Conservation (phyloP, 2,113 vertebrate genomes). For the Petaurus breviceps region DNA sequence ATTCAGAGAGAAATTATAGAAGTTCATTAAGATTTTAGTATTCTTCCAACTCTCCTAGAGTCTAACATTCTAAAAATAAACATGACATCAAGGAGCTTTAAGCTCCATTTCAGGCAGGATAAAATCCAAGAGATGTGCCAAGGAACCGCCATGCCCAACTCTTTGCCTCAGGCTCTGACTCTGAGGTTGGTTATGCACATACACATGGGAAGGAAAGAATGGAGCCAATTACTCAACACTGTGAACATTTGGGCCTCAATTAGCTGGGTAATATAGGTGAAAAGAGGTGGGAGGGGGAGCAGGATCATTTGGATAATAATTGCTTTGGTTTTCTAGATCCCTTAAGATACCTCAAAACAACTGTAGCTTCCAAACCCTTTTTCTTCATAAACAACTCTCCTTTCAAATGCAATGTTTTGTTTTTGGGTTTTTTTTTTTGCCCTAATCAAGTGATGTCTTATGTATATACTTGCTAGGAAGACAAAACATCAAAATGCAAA, state of each 20-base stretch:
- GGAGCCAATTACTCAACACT: background rate
- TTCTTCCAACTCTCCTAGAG: background rate
- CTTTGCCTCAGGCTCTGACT: background rate
- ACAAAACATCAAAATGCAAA: background rate
- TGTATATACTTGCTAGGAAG: background rate
- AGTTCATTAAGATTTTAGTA: background rate
- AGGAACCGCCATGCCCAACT: background rate
- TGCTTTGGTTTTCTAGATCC: background rate
- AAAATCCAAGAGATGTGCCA: background rate
- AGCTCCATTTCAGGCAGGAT: background rate
- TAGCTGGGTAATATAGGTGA: background rate
- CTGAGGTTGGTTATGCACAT: background rate
- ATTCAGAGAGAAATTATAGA: background rate
- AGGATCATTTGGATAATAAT: background rate
- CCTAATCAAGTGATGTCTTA: background rate
- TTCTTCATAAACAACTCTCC: background rate
- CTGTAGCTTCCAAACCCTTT: background rate
- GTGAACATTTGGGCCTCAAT: background rate
- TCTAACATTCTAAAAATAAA: background rate
- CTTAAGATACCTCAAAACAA: background rate
- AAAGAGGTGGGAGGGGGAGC: background rate
- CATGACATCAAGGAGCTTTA: background rate
- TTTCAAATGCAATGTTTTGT: background rate
- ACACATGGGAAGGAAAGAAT: background rate
- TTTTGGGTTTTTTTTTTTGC: too few species aligned